Evolutionary conservation across 2,797 vertebrate species (phyloP), one percentile per base, ranked within the genome.

Genomic region (Amblyopsis hoosieri): DNA sequence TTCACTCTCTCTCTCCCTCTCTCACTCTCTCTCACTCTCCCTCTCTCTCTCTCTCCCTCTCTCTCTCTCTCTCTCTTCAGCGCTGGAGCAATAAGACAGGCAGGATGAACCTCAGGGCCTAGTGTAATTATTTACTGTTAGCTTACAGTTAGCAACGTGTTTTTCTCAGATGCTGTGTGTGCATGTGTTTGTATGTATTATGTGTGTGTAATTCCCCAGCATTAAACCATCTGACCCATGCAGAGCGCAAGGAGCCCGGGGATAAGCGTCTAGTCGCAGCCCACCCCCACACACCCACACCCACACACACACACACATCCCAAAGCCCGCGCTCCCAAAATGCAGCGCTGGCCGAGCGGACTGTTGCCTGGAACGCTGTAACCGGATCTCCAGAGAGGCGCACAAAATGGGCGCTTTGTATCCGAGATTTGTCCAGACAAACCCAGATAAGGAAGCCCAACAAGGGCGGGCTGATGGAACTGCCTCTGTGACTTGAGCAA

Each of bases 381-480:
- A 93, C 91, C 82, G 82, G 90, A 92, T 90, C 90, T 92, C 83
- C 74, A 80, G 83, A 87, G 87, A 88, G 83, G 86, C 87, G 82
- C 84, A 85, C 81, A 90, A 92, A 92, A 92, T 88, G 88, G 87
- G 83, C 45, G 83, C 87, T 88, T 91, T 92, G 91, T 92, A 80
- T 88, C 84, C 74, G 71, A 87, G 87, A 91, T 89, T 90, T 89
- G 78, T 88, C 83, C 85, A 83, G 85, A 84, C 86, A 87, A 86
- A 81, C 75, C 66, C 74, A 72, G 87, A 91, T 90, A 90, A 90
- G 84, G 84, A 80, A 89, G 82, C 75, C 76, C 80, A 83, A 89
- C 87, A 84, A 89, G 87, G 81, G 81, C 66, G 86, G 45, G 75
- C 76, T 57, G 23, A 75, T 85, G 73, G 75, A 82, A 73, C 79